phyloP scores from a whole-genome alignment of 2,113 vertebrate species.

The Rhineura floridana region DNA sequence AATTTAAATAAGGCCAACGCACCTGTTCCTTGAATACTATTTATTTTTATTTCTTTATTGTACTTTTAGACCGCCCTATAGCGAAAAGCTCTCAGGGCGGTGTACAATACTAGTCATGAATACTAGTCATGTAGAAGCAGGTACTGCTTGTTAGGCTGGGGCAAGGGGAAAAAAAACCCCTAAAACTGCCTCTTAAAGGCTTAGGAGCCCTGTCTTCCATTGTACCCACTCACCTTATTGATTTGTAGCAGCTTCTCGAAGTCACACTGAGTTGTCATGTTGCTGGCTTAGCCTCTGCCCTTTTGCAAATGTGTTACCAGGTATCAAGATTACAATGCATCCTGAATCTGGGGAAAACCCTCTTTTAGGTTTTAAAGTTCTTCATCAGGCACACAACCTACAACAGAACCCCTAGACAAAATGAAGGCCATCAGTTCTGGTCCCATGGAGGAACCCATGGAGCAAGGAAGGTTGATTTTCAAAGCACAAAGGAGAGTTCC shows the following conservation, averaged over 20 bases:
- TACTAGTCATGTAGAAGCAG: not conserved
- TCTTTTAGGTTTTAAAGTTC: not conserved
- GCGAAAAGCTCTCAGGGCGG: too few relatives aligned
- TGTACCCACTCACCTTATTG: too few relatives aligned
- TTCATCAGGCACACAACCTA: not conserved
- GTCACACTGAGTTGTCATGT: not conserved
- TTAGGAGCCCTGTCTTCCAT: not conserved
- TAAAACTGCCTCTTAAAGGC: not conserved
- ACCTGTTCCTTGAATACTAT: not conserved
- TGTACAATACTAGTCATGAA: too few relatives aligned
- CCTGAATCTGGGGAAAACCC: not conserved
- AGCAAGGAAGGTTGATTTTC: too few relatives aligned
- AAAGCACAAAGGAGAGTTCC: too few relatives aligned
- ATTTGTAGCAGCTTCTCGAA: not conserved
- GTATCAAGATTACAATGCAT: not conserved
- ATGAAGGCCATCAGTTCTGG: too few relatives aligned
- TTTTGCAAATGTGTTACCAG: not conserved
- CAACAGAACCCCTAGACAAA: not conserved
- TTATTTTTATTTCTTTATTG: too few relatives aligned
- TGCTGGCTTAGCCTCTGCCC: not conserved
- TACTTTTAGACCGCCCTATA: too few relatives aligned
- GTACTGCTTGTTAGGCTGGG: too few relatives aligned
- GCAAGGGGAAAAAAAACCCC: not conserved
- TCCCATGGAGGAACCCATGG: too few relatives aligned
- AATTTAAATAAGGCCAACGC: not conserved